Conservation (phyloP, 2,888 invertebrate species). For the Philonicus albiceps region DNA sequence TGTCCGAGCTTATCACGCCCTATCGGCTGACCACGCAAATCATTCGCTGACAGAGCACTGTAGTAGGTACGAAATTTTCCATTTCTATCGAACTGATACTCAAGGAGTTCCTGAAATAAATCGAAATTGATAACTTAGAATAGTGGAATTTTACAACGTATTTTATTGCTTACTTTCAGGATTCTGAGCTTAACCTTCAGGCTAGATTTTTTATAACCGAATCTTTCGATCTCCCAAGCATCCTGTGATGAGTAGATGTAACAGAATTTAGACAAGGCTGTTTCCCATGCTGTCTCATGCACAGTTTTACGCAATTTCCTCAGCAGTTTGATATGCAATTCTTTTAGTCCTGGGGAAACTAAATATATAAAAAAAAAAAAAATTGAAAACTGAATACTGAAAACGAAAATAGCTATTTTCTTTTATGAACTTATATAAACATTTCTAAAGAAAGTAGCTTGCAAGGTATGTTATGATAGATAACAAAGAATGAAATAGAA, state of each 20-base stretch:
- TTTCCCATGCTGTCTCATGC: slow-evolving; percentile 89
- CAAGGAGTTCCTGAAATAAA: slow-evolving; percentile 78
- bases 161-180: slow-evolving; percentile 75
- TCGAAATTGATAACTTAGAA: background rate
- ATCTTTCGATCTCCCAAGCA: slow-evolving; percentile 95
- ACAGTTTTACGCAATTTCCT: slow-evolving; percentile 85
- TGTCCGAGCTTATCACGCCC: slow-evolving; percentile 91
- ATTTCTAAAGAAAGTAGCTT: too few relatives aligned
- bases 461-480: too few relatives aligned
- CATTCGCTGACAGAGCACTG: slow-evolving; percentile 78
- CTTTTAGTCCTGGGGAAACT: slow-evolving; percentile 85
- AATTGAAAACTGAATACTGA: too few relatives aligned
- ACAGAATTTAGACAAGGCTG: slow-evolving; percentile 87
- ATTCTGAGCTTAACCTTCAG: slow-evolving; percentile 87
- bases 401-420: too few relatives aligned
- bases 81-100: slow-evolving; percentile 95
- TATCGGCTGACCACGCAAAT: slow-evolving; percentile 86
- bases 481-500: too few relatives aligned
- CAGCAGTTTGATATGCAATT: slow-evolving; percentile 88
- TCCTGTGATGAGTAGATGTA: slow-evolving; percentile 89
- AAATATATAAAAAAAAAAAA: slow-evolving; percentile 52
- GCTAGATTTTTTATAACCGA: slow-evolving; percentile 93
- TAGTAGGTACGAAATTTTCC: slow-evolving; percentile 90
- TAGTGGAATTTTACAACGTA: background rate
- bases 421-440: too few relatives aligned